These are phyloP conservation scores for Recurvirostra avosetta DNA, from an alignment of 2,113 vertebrate genomes.

Conservation along the genomic window DNA sequence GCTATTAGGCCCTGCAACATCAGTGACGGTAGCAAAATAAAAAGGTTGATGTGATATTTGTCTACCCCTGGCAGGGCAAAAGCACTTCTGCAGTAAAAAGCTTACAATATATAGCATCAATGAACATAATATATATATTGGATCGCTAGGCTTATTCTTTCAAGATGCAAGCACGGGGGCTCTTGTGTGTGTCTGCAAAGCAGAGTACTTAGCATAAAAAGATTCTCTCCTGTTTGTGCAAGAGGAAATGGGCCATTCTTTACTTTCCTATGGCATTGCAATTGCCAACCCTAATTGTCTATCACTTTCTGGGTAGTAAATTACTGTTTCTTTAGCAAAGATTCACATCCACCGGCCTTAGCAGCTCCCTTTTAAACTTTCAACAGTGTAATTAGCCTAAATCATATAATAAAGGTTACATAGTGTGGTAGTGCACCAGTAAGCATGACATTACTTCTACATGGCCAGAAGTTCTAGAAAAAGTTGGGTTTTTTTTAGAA, in stretches of 20 bases:
- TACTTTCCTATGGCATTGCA: not conserved
- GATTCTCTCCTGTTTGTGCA: not conserved
- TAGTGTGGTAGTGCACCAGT: not conserved
- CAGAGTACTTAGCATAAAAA: not conserved
- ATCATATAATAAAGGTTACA: not conserved
- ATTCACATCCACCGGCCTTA: not conserved
- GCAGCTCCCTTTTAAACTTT: not conserved
- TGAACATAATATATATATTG: not conserved
- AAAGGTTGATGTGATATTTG: not conserved
- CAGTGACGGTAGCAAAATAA: not conserved
- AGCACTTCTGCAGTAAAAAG: not conserved
- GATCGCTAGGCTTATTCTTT: not conserved
- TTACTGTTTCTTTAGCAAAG: not conserved
- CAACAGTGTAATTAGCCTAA: not conserved
- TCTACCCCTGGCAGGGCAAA: not conserved
- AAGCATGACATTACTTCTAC: not conserved
- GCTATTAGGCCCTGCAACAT: not conserved
- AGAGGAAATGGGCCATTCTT: not conserved
- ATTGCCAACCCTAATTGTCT: not conserved
- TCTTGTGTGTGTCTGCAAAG: not conserved
- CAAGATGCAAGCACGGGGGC: not conserved
- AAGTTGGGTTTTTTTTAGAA: not conserved
- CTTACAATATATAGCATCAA: not conserved
- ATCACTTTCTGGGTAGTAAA: not conserved
- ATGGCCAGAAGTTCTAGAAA: not conserved